These are phyloP conservation scores for Trachelus troglodyta DNA, from an alignment of 2,888 invertebrate species.

Conservation along the genomic window DNA sequence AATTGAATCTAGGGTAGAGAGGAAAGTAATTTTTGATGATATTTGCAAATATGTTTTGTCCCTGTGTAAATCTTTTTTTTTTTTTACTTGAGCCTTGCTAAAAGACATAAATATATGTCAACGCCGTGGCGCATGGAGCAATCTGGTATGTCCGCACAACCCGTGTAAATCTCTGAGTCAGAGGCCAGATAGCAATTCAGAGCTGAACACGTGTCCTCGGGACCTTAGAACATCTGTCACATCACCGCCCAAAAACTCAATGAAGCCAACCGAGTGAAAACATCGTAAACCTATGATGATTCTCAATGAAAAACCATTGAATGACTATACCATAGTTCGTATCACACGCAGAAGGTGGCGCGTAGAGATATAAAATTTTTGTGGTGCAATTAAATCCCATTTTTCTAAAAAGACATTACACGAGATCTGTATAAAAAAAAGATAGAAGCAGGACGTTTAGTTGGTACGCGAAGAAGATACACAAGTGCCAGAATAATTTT, in stretches of 20 bases:
- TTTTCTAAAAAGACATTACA: background rate
- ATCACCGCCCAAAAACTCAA: slow-evolving; percentile 23
- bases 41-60: background rate
- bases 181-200: slow-evolving; percentile 12
- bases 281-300: slow-evolving; percentile 19
- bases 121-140: background rate
- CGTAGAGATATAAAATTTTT: background rate
- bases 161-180: slow-evolving; percentile 7
- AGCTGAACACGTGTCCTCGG: slow-evolving; percentile 23
- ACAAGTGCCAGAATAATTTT: background rate
- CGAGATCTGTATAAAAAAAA: background rate
- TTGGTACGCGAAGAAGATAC: background rate
- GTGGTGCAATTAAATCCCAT: background rate
- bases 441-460: background rate
- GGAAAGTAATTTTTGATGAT: background rate
- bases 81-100: background rate
- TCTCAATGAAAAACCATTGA: slow-evolving; percentile 17
- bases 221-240: slow-evolving; percentile 20
- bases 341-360: background rate
- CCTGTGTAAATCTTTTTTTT: background rate
- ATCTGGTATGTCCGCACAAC: background rate
- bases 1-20: background rate
- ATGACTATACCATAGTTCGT: slow-evolving; percentile 2
- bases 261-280: slow-evolving; percentile 22
- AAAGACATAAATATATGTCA: slow-evolving; percentile 4